Percentiles rank a stretch among this genome's conserved stretches.
These are phyloP conservation scores for Patella ulyssiponensis DNA, from an alignment of 2,888 invertebrate genomes.

Conservation along the genomic window DNA sequence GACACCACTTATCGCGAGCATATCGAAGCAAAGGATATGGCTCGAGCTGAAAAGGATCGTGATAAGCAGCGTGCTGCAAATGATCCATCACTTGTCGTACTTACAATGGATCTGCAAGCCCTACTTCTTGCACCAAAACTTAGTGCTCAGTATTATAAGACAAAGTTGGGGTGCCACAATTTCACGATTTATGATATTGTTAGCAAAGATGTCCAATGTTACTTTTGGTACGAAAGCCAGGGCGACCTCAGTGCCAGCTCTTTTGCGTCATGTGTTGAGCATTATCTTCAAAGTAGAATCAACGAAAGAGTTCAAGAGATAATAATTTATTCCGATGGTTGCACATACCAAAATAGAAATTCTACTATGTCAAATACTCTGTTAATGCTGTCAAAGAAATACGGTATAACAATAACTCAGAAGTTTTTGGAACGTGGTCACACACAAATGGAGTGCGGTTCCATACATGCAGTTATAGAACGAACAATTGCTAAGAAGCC, in stretches of 20 bases:
- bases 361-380: neutral
- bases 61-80: constrained; percentile 16
- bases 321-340: constrained; percentile 35
- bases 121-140: constrained; percentile 24
- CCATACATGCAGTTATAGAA: constrained; percentile 17
- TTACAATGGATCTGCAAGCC: constrained; percentile 24
- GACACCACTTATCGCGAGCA: neutral
- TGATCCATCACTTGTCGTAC: neutral
- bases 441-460: constrained; percentile 27
- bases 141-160: constrained; percentile 24
- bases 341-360: constrained; percentile 19
- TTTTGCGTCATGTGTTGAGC: constrained; percentile 20
- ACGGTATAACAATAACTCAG: constrained; percentile 12
- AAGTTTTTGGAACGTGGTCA: constrained; percentile 21
- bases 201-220: constrained; percentile 21
- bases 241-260: constrained; percentile 19
- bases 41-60: constrained; percentile 5
- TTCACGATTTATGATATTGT: constrained; percentile 23
- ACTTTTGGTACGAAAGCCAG: constrained; percentile 25
- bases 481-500: constrained; percentile 9
- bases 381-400: neutral
- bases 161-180: constrained; percentile 24
- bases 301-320: constrained; percentile 7
- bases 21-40: neutral
- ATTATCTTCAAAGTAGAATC: constrained; percentile 7